Conservation (phyloP, 2,797 vertebrate species). For the Mionectes olivaceus region DNA sequence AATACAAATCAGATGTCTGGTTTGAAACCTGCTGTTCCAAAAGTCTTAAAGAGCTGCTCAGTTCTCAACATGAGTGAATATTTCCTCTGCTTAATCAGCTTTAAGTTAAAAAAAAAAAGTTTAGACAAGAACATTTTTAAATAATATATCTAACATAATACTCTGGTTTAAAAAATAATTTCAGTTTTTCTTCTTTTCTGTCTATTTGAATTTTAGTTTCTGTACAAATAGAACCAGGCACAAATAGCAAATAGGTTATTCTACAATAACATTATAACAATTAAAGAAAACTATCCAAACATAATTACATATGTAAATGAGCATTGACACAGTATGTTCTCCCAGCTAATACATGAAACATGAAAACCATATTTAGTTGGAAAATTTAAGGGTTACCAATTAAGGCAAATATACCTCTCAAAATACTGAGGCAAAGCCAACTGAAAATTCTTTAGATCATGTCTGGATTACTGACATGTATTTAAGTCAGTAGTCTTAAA, state of each 20-base stretch:
- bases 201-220: neutral
- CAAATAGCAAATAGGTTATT: neutral
- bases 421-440: neutral
- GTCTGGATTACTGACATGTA: neutral
- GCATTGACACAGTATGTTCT: neutral
- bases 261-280: neutral
- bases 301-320: neutral
- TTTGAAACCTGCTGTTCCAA: neutral
- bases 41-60: neutral
- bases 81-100: constrained; percentile 16
- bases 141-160: neutral
- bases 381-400: constrained; percentile 7
- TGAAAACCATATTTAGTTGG: neutral
- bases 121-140: neutral
- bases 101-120: neutral
- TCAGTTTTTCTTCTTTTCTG: neutral
- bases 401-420: neutral
- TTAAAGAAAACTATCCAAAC: neutral
- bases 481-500: neutral
- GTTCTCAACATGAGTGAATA: neutral
- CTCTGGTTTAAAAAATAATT: neutral
- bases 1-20: neutral
- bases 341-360: neutral
- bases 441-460: neutral
- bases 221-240: neutral